Conservation (phyloP, 2,888 invertebrate genomes). For the Dexiosoma caninum region DNA sequence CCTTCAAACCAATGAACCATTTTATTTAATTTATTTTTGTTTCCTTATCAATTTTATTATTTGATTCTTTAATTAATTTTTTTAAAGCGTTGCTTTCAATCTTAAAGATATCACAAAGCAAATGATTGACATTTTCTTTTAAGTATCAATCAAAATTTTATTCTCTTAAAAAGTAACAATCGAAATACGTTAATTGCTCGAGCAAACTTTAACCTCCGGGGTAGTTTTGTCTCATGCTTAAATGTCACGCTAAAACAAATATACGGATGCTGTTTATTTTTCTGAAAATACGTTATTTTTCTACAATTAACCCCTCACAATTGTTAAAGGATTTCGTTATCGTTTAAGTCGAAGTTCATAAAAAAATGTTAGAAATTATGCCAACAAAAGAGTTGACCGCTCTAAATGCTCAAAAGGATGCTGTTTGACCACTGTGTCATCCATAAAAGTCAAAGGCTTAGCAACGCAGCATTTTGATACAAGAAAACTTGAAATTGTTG, state of each 20-base stretch:
- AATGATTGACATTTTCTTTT: constrained; percentile 57
- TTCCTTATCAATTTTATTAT: constrained; percentile 1
- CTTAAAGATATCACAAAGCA: background rate
- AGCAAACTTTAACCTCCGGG: constrained; percentile 59
- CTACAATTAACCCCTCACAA: constrained; percentile 48
- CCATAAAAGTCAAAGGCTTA: constrained; percentile 35
- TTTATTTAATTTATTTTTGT: no score
- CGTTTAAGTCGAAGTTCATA: constrained; percentile 43
- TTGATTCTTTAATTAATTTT: constrained; percentile 25
- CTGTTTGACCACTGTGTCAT: constrained; percentile 53
- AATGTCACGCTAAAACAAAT: background rate
- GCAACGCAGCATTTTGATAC: constrained; percentile 38
- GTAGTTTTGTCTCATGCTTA: constrained; percentile 27
- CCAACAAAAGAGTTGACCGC: constrained; percentile 54
- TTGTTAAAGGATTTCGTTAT: background rate
- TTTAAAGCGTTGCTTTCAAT: background rate
- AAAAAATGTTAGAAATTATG: constrained; percentile 26
- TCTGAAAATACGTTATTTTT: constrained; percentile 48
- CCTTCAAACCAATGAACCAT: constrained; percentile 24
- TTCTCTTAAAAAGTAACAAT: constrained; percentile 33
- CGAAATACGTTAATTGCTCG: constrained; percentile 53
- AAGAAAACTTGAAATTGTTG: no score
- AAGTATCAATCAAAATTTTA: constrained; percentile 46
- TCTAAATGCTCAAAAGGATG: constrained; percentile 15
- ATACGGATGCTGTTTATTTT: constrained; percentile 41